phyloP scores from a whole-genome alignment of 2,113 vertebrate species.

The Candoia aspera region DNA sequence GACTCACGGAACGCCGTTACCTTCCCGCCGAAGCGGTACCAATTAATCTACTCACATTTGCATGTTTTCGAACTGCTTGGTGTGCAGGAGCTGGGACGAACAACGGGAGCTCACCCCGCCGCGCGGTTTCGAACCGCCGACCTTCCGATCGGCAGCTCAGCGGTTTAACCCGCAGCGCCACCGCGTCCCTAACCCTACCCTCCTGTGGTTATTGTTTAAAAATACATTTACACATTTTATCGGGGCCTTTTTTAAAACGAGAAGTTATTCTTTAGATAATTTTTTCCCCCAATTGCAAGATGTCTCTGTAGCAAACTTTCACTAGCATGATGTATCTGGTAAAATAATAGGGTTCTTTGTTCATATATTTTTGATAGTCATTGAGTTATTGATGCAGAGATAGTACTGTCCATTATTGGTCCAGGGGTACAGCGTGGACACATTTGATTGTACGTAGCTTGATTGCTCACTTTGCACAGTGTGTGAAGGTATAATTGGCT shows the following conservation, averaged over 20 bases:
- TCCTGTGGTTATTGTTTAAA: neutral
- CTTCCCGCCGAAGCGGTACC: too few species aligned
- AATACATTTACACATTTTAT: neutral
- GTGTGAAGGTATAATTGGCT: neutral
- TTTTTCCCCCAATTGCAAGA: neutral
- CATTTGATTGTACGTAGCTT: neutral
- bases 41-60: too few species aligned
- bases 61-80: too few species aligned
- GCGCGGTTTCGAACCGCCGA: too few species aligned
- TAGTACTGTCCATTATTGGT: neutral
- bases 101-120: too few species aligned
- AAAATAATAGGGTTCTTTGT: neutral
- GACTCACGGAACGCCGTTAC: too few species aligned
- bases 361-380: neutral
- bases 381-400: neutral
- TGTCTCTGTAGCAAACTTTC: neutral
- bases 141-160: too few species aligned
- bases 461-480: neutral
- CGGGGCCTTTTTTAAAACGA: neutral
- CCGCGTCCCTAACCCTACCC: too few species aligned
- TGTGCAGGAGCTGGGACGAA: too few species aligned
- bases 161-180: too few species aligned
- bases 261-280: neutral
- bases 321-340: neutral
- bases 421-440: neutral